phyloP scores from a whole-genome alignment of 2,888 invertebrate species.

The Perithous albicinctus region DNA sequence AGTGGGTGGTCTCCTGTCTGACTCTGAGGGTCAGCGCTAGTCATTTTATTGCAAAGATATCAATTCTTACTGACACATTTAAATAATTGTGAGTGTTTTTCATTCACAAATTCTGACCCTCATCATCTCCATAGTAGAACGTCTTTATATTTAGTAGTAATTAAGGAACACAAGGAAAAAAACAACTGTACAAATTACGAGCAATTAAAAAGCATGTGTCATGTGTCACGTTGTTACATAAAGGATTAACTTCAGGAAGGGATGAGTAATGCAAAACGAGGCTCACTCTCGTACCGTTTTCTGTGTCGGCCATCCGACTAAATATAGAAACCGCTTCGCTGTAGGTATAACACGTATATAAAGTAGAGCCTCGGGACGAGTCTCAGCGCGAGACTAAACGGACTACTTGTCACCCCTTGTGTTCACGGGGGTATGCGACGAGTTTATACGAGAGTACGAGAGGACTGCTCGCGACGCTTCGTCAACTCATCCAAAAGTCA shows the following conservation, averaged over 20 bases:
- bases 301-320: slow-evolving; percentile 3
- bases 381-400: slow-evolving; percentile 44
- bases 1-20: too few relatives aligned
- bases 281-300: not conserved
- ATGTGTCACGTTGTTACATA: not conserved
- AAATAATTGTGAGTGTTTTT: not conserved
- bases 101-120: not conserved
- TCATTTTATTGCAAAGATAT: too few relatives aligned
- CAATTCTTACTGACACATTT: not conserved
- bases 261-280: not conserved
- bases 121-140: not conserved
- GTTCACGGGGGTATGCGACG: slow-evolving; percentile 15
- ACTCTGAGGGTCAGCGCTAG: too few relatives aligned
- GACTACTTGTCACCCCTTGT: slow-evolving; percentile 50
- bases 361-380: slow-evolving; percentile 20
- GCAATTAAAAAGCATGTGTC: slow-evolving; percentile 1
- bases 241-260: not conserved
- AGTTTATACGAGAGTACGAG: slow-evolving; percentile 33
- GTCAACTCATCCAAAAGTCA: slow-evolving; percentile 62
- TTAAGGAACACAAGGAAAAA: not conserved
- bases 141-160: not conserved
- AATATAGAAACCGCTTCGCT: slow-evolving; percentile 30
- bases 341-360: slow-evolving; percentile 19
- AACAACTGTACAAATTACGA: not conserved
- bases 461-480: slow-evolving; percentile 59